These are phyloP conservation scores for Bhutanitis thaidina DNA, from an alignment of 2,888 invertebrate species.

Conservation along the genomic window DNA sequence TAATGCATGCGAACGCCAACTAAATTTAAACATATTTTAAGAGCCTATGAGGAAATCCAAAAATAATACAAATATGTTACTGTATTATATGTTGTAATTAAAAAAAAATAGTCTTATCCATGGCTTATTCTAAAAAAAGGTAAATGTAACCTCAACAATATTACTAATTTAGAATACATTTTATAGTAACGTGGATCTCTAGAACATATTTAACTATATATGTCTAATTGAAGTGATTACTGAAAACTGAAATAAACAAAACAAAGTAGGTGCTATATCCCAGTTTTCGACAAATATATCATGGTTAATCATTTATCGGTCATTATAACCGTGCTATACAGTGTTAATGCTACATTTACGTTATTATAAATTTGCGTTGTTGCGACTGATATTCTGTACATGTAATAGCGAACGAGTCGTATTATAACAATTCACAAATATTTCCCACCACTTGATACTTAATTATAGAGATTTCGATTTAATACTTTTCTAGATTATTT, in stretches of 20 bases:
- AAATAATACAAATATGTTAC: too few relatives aligned
- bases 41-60: too few relatives aligned
- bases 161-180: too few relatives aligned
- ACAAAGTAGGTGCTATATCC: conserved; percentile 12
- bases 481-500: conserved; percentile 1
- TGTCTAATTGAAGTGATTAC: background rate
- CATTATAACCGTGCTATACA: background rate
- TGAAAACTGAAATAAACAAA: background rate
- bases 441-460: conserved; percentile 18
- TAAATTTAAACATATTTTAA: too few relatives aligned
- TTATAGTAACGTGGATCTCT: too few relatives aligned
- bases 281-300: conserved; percentile 10
- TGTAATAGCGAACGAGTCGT: conserved; percentile 2
- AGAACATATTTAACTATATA: too few relatives aligned
- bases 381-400: conserved; percentile 14
- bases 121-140: too few relatives aligned
- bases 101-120: too few relatives aligned
- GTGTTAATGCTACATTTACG: background rate
- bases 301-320: background rate
- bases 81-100: too few relatives aligned
- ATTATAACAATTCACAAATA: conserved; percentile 8
- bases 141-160: too few relatives aligned
- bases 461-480: conserved; percentile 12
- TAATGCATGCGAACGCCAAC: too few relatives aligned
- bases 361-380: conserved; percentile 4